Base-by-base conservation (phyloP, 2,888 invertebrate genomes). In the Leptogaster cylindrica region DNA sequence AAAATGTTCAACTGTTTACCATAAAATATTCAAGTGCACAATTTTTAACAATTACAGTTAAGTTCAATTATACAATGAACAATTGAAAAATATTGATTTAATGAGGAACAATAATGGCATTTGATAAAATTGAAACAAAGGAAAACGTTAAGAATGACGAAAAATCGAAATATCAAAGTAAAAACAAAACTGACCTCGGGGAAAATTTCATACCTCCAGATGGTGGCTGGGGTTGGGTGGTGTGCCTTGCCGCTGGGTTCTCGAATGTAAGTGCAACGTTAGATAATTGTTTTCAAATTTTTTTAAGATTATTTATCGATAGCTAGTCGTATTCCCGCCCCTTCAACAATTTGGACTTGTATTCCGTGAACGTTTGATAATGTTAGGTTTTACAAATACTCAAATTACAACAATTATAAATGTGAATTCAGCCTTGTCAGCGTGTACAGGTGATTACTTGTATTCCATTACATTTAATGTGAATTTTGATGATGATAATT, bases 221-320 rank as follows among this genome's bases (percentile, higher is more conserved):
- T 77, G 90, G 90, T 3, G 90, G 90, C 0, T 91, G 90, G 89
- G 79, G 79, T 0, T 91, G 90, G 90, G 82, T 89, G 76, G 84
- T 91, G 16, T 85, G 89, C 27, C 74, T 89, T 4, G 90, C 89
- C 3, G 87, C 88, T 52, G 90, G 90, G 72, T 81, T 88, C 74
- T 88, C 89, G 63, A 90, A 89, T 77, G 90, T 90, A 81, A 86
- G 87, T 86, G 61, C 10, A 48, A 23, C 8, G 55, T 10, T 7
- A 16, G 8, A 44, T 14, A 16, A 46, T 10, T 50, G 10, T 7
- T 31, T 36, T 61, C 25, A 8, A 18, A 33, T 5, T 20, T 41
- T 16, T n/a, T 44, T 20, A 67, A 64, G 20, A 27, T 14, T 18
- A 23, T 39, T 41, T 31, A 27, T 27, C 83, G 84, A 12, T 82